Evolutionary conservation across 2,797 vertebrate genomes (phyloP).

Genomic region (Okamejei kenojei): DNA sequence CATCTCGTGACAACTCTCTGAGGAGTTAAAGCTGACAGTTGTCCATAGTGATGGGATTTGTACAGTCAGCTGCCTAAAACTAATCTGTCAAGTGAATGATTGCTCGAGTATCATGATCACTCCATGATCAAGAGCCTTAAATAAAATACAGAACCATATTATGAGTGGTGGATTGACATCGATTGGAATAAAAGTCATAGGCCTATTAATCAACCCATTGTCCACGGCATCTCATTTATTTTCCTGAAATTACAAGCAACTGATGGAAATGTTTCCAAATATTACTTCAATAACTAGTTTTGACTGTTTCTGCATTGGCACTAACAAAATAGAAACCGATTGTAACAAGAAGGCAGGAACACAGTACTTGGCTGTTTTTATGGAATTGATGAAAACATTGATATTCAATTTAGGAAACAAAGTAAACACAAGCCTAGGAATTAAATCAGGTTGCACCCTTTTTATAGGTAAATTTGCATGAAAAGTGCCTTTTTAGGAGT

Average conservation of each 20-base stretch:
- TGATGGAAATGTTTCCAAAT: neutral
- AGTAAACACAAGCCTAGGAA: neutral
- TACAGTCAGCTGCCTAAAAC: neutral
- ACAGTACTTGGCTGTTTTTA: neutral
- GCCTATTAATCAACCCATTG: neutral
- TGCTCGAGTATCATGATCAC: neutral
- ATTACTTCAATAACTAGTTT: neutral
- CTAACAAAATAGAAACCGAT: neutral
- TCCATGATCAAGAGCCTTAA: neutral
- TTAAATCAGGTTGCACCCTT: no score
- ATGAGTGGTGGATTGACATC: no score
- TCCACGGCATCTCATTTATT: neutral
- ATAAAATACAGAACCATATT: neutral
- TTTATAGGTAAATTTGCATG: no score
- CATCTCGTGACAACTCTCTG: neutral
- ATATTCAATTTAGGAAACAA: neutral
- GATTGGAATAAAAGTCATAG: neutral
- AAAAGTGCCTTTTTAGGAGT: no score
- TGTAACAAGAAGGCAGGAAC: neutral
- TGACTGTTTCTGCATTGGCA: neutral
- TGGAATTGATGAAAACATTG: neutral
- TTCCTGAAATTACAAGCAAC: neutral
- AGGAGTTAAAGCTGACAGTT: neutral
- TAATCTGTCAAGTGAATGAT: neutral
- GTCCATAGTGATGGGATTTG: neutral